Conservation (phyloP, 2,113 vertebrate genomes). For the Gnathonemus echidnorhynchus region DNA sequence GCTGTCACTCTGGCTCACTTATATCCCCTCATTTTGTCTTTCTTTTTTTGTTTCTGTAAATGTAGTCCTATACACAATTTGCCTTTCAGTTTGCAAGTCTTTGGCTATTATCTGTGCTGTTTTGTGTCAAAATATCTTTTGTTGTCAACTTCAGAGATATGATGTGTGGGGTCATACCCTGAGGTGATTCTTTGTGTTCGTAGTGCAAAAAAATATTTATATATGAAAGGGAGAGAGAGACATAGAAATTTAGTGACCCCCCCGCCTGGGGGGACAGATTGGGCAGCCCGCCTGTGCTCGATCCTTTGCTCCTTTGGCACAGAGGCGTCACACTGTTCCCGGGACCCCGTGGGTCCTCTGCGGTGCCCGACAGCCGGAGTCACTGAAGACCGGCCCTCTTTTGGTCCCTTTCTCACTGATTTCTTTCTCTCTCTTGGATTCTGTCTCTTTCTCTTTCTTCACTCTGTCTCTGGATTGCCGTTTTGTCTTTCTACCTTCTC, state of each 20-base stretch:
- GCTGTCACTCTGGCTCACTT: not conserved
- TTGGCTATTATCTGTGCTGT: not conserved
- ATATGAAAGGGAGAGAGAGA: not conserved
- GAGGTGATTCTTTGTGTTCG: no score
- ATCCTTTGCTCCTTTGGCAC: not conserved
- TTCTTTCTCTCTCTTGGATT: not conserved
- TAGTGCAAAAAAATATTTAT: not conserved
- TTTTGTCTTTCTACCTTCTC: not conserved
- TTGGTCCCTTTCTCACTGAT: not conserved
- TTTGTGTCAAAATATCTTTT: not conserved
- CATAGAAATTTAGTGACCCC: not conserved
- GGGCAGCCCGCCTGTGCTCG: not conserved
- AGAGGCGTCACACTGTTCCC: not conserved
- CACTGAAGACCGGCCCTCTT: not conserved
- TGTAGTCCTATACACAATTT: not conserved
- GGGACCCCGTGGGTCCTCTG: not conserved
- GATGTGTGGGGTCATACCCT: not conserved
- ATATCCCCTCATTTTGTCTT: not conserved
- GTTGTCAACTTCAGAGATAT: not conserved
- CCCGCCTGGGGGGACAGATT: not conserved
- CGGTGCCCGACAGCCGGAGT: not conserved
- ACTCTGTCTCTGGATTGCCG: not conserved
- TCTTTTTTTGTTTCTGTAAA: not conserved
- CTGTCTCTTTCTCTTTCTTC: not conserved
- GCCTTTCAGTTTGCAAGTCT: not conserved